Percentiles rank a stretch among this genome's conserved stretches.
phyloP scores from a whole-genome alignment of 2,888 invertebrate genomes.

The Herminia tarsipennalis region DNA sequence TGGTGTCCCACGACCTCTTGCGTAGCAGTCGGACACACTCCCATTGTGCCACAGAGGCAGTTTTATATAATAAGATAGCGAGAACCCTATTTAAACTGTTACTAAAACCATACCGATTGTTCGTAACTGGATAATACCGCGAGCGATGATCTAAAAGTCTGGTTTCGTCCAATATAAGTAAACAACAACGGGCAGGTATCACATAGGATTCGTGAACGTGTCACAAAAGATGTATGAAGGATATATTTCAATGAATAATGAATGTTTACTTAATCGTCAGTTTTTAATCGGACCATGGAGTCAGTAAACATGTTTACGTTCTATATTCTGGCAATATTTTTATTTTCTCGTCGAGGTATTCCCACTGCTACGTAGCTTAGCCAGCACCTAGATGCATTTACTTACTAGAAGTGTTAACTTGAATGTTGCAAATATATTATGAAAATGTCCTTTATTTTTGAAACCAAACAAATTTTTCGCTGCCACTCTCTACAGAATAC shows the following conservation, averaged over 20 bases:
- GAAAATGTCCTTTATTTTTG: too few relatives aligned
- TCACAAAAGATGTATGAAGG: conserved; percentile 24
- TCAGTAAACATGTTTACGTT: conserved; percentile 82
- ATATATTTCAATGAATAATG: conserved; percentile 54
- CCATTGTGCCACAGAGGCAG: too few relatives aligned
- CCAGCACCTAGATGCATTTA: conserved; percentile 48
- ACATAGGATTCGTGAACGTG: conserved; percentile 11
- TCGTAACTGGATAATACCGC: too few relatives aligned
- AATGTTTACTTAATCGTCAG: conserved; percentile 62
- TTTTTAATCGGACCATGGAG: conserved; percentile 70
- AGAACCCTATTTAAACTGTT: too few relatives aligned
- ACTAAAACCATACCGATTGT: too few relatives aligned
- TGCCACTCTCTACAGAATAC: too few relatives aligned
- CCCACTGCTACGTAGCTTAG: conserved; percentile 67
- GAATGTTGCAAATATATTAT: conserved; percentile 21
- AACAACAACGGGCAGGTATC: background rate
- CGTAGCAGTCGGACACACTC: too few relatives aligned
- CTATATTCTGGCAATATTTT: conserved; percentile 72
- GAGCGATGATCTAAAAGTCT: too few relatives aligned
- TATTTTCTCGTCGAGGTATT: conserved; percentile 75
- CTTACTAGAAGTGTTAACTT: conserved; percentile 52
- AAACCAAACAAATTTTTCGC: too few relatives aligned
- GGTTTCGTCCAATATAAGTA: too few relatives aligned
- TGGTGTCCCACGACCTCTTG: too few relatives aligned
- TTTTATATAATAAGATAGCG: too few relatives aligned